A percentile compares a stretch with the other conserved stretches of the same genome.
phyloP scores from a whole-genome alignment of 53 echinoderm and acorn worm genomes.

The Glandiceps talaboti region DNA sequence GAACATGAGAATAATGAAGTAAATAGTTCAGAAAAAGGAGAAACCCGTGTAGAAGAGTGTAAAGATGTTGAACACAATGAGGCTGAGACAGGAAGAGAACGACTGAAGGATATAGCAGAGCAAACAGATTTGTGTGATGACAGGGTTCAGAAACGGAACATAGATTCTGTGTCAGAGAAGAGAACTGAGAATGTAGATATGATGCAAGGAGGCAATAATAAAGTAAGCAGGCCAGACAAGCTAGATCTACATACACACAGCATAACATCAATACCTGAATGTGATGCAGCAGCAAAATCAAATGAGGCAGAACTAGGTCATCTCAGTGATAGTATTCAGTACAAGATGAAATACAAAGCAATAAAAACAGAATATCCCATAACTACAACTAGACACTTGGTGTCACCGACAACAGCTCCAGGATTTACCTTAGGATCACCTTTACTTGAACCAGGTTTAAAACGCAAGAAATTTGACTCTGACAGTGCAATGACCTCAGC shows the following conservation, averaged over 20 bases:
- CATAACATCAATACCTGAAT: constrained; percentile 2
- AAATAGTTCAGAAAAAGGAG: background rate
- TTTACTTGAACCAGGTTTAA: background rate
- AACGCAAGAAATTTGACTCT: constrained; percentile 6
- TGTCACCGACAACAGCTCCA: constrained; percentile 11
- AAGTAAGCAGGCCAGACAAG: background rate
- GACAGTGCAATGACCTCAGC: background rate
- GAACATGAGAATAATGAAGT: background rate
- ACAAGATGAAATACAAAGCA: constrained; percentile 14
- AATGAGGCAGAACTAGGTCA: no score
- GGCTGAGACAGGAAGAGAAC: background rate
- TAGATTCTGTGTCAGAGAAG: background rate
- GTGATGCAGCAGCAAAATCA: no score
- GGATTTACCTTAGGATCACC: constrained; percentile 10
- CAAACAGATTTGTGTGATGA: no score
- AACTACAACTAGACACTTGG: constrained; percentile 24
- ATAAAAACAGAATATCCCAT: constrained; percentile 48
- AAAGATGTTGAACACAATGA: background rate
- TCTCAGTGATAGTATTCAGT: no score
- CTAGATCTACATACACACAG: background rate
- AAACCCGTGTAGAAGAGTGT: no score
- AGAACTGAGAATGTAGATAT: background rate
- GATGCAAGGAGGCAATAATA: background rate
- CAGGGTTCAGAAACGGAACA: background rate
- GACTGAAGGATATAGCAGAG: background rate